Conservation (phyloP, 1,140 invertebrate species). For the Armadillidium nasatum region DNA sequence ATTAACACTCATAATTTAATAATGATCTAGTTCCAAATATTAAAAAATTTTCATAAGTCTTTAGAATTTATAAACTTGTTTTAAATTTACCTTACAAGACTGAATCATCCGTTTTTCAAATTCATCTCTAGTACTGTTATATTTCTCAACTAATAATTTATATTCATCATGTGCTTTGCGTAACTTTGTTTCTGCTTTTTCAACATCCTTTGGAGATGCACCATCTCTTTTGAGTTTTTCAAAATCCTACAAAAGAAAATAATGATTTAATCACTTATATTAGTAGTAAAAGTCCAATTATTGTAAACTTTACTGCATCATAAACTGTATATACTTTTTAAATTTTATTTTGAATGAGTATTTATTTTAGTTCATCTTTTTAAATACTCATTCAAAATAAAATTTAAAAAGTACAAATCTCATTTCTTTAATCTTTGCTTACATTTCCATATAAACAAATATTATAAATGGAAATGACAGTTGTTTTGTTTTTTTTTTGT, state of each 20-base stretch:
- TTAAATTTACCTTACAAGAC: constrained; percentile 67
- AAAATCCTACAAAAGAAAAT: constrained; percentile 62
- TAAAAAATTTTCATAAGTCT: too few species aligned
- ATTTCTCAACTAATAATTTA: constrained; percentile 80
- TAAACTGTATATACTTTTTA: too few species aligned
- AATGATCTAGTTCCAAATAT: too few species aligned
- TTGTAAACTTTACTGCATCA: too few species aligned
- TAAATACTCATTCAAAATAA: too few species aligned
- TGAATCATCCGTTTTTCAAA: constrained; percentile 91
- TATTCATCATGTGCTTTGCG: constrained; percentile 93
- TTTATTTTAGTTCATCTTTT: too few species aligned
- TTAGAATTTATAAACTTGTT: too few species aligned
- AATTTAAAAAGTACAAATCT: too few species aligned
- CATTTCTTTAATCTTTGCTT: too few species aligned
- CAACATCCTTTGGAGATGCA: constrained; percentile 80
- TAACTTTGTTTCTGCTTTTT: constrained; percentile 85
- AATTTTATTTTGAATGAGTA: constrained; percentile 4
- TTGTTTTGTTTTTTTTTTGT: background rate
- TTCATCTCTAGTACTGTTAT: constrained; percentile 77
- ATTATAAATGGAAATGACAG: too few species aligned
- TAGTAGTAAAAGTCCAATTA: background rate
- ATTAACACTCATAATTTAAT: too few species aligned
- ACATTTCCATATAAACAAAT: too few species aligned
- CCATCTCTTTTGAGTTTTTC: constrained; percentile 86
- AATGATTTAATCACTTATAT: background rate